phyloP scores from a whole-genome alignment of 2,888 invertebrate species.

The Rhaphigaster nebulosa region DNA sequence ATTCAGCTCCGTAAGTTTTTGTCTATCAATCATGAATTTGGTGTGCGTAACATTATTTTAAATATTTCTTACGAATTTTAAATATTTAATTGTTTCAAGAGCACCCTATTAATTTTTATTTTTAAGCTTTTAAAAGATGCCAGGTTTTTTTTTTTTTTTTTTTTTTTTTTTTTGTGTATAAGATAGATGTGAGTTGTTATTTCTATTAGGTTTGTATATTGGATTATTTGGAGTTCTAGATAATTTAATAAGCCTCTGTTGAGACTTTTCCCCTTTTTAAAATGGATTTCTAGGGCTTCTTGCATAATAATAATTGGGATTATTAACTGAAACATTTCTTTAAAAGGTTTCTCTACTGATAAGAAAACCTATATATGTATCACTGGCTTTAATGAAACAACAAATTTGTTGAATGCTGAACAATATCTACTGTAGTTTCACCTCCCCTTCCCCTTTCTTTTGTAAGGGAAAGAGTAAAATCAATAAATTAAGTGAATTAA shows the following conservation, averaged over 20 bases:
- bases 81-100: too few species aligned
- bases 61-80: too few species aligned
- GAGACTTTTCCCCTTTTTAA: background rate
- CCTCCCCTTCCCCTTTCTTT: background rate
- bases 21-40: background rate
- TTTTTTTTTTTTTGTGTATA: too few species aligned
- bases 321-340: background rate
- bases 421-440: background rate
- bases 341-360: background rate
- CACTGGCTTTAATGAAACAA: background rate
- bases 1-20: slow-evolving; percentile 82
- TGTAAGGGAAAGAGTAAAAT: too few species aligned
- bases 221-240: too few species aligned
- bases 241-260: background rate
- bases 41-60: too few species aligned
- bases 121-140: too few species aligned
- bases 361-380: background rate
- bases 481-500: too few species aligned
- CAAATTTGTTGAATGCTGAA: background rate
- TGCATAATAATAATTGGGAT: background rate
- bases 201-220: too few species aligned
- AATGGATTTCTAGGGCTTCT: background rate
- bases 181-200: too few species aligned
- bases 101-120: too few species aligned
- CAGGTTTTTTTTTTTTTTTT: too few species aligned